These are phyloP conservation scores for Ichneumon xanthorius DNA, from an alignment of 2,888 invertebrate species.

Conservation along the genomic window DNA sequence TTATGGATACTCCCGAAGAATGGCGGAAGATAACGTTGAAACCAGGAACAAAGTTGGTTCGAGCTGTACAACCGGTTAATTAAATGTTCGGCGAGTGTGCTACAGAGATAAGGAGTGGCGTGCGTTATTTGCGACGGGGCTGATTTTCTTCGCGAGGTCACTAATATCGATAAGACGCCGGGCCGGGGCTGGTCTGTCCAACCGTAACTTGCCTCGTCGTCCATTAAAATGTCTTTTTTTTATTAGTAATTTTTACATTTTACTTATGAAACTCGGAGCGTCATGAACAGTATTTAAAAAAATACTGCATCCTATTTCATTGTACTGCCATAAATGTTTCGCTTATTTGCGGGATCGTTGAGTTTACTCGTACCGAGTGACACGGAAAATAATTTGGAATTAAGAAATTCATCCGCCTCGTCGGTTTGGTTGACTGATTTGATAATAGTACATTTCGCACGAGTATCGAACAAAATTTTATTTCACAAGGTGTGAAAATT, in stretches of 20 bases:
- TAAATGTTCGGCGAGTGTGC: slow-evolving; percentile 69
- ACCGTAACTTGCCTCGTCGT: slow-evolving; percentile 7
- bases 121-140: slow-evolving; percentile 56
- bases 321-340: too few species aligned
- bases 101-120: slow-evolving; percentile 67
- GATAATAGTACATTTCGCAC: too few species aligned
- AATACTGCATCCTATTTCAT: too few species aligned
- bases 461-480: too few species aligned
- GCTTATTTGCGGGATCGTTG: too few species aligned
- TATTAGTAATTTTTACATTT: neutral
- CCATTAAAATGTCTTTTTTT: neutral
- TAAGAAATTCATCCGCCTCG: neutral
- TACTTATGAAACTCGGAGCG: too few species aligned
- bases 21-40: slow-evolving; percentile 25
- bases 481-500: too few species aligned
- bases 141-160: slow-evolving; percentile 62
- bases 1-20: neutral
- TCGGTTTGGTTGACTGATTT: neutral
- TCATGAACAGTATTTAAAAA: too few species aligned
- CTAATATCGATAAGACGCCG: slow-evolving; percentile 62
- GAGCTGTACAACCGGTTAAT: slow-evolving; percentile 65
- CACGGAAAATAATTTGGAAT: neutral
- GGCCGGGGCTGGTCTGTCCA: neutral
- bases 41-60: slow-evolving; percentile 23
- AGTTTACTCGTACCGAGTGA: neutral